These are phyloP conservation scores for Platorchestia sp. DNA, from an alignment of 1,140 invertebrate species.

Conservation along the genomic window DNA sequence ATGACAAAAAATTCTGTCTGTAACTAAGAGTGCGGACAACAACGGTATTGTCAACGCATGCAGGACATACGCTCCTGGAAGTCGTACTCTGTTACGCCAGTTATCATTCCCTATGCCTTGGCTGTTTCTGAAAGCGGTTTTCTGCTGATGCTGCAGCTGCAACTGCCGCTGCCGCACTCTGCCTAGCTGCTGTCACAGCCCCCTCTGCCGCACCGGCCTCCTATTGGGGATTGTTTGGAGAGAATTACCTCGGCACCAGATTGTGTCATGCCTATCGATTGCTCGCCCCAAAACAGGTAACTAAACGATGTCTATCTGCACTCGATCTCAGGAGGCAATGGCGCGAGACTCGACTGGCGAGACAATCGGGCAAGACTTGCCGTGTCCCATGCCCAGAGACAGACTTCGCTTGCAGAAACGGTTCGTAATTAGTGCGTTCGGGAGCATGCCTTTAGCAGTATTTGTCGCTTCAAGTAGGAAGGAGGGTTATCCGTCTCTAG, in stretches of 20 bases:
- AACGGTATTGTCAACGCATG: neutral
- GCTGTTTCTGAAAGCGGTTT: neutral
- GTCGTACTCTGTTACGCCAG: no score
- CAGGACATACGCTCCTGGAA: neutral
- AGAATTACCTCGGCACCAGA: slow-evolving; percentile 53
- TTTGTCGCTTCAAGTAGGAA: slow-evolving; percentile 1
- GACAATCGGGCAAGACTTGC: neutral
- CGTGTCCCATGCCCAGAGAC: neutral
- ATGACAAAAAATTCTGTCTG: neutral
- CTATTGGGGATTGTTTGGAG: slow-evolving; percentile 35
- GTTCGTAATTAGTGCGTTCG: neutral
- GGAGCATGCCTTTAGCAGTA: neutral
- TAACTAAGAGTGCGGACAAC: neutral
- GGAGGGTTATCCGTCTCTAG: neutral
- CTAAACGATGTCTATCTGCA: slow-evolving; percentile 49
- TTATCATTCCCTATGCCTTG: neutral
- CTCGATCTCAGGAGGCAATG: slow-evolving; percentile 32
- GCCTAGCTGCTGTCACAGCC: neutral
- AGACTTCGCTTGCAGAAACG: neutral
- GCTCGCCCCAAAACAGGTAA: slow-evolving; percentile 24
- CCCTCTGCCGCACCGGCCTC: neutral
- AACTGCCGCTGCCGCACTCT: neutral
- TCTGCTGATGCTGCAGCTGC: neutral
- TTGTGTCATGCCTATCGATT: slow-evolving; percentile 50
- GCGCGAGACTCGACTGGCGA: neutral